Conservation (phyloP, 2,888 invertebrate genomes). For the Melinaea marsaeus region DNA sequence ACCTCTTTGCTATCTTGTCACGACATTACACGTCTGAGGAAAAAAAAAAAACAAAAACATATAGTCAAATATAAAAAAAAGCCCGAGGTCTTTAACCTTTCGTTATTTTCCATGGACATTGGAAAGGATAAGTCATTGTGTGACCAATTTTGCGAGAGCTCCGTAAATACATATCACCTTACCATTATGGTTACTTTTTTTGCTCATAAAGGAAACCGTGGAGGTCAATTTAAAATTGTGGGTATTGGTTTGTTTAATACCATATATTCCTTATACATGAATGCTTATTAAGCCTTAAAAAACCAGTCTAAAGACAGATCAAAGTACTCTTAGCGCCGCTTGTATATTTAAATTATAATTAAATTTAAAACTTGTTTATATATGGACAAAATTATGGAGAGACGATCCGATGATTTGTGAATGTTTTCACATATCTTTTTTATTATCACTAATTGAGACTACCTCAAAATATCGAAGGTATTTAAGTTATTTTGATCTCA, state of each 20-base stretch:
- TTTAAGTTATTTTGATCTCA: too few relatives aligned
- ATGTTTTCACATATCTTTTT: too few relatives aligned
- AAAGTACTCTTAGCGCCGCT: background rate
- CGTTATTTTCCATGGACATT: constrained; percentile 35
- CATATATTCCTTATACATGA: constrained; percentile 13
- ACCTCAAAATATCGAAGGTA: too few relatives aligned
- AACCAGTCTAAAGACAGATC: constrained; percentile 3
- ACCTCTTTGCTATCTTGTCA: constrained; percentile 36
- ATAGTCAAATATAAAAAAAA: constrained; percentile 35
- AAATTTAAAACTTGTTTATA: background rate
- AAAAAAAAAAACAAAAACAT: constrained; percentile 32
- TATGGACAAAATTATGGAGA: too few relatives aligned
- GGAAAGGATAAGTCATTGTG: constrained; percentile 28
- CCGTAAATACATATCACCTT: constrained; percentile 3
- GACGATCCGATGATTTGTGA: too few relatives aligned
- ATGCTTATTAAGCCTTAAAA: constrained; percentile 9
- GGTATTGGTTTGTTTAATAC: constrained; percentile 11
- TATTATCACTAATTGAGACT: too few relatives aligned
- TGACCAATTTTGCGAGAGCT: constrained; percentile 23
- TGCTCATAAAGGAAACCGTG: constrained; percentile 5
- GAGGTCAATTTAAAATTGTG: constrained; percentile 18
- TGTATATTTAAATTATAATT: background rate
- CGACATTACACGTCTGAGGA: constrained; percentile 32
- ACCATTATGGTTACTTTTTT: background rate
- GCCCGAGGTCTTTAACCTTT: constrained; percentile 43